These are phyloP conservation scores for Galerucella nymphaeae DNA, from an alignment of 2,888 invertebrate genomes.

Conservation along the genomic window DNA sequence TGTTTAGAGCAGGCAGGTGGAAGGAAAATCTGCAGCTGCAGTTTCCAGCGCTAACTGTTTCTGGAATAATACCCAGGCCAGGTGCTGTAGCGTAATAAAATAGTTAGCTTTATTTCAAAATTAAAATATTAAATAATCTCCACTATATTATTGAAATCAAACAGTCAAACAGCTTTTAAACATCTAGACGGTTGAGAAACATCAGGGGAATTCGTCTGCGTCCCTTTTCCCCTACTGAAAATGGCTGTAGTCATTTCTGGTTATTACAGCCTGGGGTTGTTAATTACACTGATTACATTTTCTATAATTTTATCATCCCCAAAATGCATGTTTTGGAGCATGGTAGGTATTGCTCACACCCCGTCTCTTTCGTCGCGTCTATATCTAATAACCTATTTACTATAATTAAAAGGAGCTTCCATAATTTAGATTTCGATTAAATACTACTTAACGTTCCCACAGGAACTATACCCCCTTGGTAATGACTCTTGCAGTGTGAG, in stretches of 20 bases:
- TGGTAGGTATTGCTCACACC: conserved; percentile 4
- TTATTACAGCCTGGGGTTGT: conserved; percentile 12
- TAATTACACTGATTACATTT: conserved; percentile 30
- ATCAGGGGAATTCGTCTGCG: neutral
- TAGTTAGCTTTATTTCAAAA: too few species aligned
- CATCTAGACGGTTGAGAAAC: neutral
- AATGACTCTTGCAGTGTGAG: conserved; percentile 4
- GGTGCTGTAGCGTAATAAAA: too few species aligned
- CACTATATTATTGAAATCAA: too few species aligned
- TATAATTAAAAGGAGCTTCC: conserved; percentile 26
- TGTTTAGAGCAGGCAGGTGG: too few species aligned
- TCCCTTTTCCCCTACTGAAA: neutral
- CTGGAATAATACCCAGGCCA: too few species aligned
- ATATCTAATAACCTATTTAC: conserved; percentile 29
- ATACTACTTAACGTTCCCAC: conserved; percentile 15
- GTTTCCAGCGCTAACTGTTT: too few species aligned
- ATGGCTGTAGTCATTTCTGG: neutral
- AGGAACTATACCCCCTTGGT: conserved; percentile 2
- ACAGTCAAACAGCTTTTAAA: neutral
- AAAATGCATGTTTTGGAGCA: conserved; percentile 21
- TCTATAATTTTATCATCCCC: conserved; percentile 29
- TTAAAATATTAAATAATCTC: too few species aligned
- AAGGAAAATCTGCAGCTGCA: too few species aligned
- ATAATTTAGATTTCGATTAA: conserved; percentile 25
- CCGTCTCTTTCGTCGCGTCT: neutral